phyloP scores from a whole-genome alignment of 2,888 invertebrate genomes.

The Pachycephus smyrnensis region DNA sequence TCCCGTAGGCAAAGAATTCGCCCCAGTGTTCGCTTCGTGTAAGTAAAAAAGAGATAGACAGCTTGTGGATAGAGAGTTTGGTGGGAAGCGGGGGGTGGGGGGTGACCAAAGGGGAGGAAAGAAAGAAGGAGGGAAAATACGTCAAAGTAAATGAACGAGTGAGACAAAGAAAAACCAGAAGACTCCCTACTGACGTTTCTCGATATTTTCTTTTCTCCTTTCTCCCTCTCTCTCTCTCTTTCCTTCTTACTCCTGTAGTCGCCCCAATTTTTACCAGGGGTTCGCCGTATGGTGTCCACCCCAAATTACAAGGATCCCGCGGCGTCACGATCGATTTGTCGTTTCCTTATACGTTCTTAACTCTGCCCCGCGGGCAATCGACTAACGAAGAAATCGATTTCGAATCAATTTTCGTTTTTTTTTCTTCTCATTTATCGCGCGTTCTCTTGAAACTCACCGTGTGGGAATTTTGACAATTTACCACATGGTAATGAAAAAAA shows the following conservation, averaged over 20 bases:
- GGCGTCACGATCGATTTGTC: constrained; percentile 57
- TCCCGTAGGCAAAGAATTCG: background rate
- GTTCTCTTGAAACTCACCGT: background rate
- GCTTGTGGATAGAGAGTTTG: background rate
- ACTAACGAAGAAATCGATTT: constrained; percentile 9
- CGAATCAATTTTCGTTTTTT: background rate
- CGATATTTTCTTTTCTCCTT: background rate
- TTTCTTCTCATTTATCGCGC: background rate
- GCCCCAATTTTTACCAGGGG: background rate
- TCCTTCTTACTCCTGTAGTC: background rate
- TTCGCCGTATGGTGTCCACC: constrained; percentile 13
- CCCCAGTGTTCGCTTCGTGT: background rate
- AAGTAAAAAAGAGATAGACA: background rate
- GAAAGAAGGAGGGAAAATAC: constrained; percentile 16
- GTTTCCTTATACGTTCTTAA: constrained; percentile 44
- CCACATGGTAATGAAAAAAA: background rate
- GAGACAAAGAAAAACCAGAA: constrained; percentile 24
- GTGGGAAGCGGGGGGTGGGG: background rate
- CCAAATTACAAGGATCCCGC: constrained; percentile 45
- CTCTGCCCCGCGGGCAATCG: constrained; percentile 47
- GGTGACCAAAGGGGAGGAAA: constrained; percentile 2
- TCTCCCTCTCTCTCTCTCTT: background rate
- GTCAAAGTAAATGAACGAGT: constrained; percentile 4
- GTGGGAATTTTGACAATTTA: constrained; percentile 14
- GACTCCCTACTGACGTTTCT: constrained; percentile 1